Evolutionary conservation across 2,113 vertebrate genomes (phyloP), one percentile per base, ranked within the genome.

Genomic region (Trematomus loennbergii): DNA sequence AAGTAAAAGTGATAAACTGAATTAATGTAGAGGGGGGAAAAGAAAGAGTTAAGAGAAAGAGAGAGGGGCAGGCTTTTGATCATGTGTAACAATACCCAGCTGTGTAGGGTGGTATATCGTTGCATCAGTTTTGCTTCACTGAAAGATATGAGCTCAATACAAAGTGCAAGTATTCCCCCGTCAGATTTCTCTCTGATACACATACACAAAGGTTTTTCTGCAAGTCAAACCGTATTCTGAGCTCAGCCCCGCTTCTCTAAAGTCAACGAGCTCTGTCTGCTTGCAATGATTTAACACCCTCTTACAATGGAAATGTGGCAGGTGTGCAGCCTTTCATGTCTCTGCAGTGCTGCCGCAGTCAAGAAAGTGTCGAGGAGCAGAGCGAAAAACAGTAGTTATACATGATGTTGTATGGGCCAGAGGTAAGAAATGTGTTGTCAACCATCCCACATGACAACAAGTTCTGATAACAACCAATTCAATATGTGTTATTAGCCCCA

Each of bases 81-180:
- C 86, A 87, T 76, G 50, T 54, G 72, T 57, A 84, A 87, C 77
- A 82, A 86, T 78, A 72, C 81, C 70, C 49, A 2, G 58, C 78
- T 77, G 57, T 66, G 78, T 40, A 65, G 59, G 69, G 29, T 75
- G 86, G 74, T 71, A 4, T 75, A 49, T 20, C 36, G 61, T 89
- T 91, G 89, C 87, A 75, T 89, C 90, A 91, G 54, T 62, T 87
- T 89, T 88, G 75, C 81, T 89, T 86, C 84, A 89, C 58, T 78
- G 85, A 86, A 78, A 79, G 81, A 84, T 78, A 78, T 55, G 43
- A 81, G 76, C 72, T 86, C 74, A 65, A 63, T 58, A 70, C 74
- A 90, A 84, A 78, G 48, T 62, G 80, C 13, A 29, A 79, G 74
- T 61, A 83, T 77, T 85, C 79, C 71, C 76, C 46, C n/a, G 62